Percentiles rank a stretch among this genome's conserved stretches.
These are phyloP conservation scores for Cetonia aurata DNA, from an alignment of 2,888 invertebrate genomes.

Conservation along the genomic window DNA sequence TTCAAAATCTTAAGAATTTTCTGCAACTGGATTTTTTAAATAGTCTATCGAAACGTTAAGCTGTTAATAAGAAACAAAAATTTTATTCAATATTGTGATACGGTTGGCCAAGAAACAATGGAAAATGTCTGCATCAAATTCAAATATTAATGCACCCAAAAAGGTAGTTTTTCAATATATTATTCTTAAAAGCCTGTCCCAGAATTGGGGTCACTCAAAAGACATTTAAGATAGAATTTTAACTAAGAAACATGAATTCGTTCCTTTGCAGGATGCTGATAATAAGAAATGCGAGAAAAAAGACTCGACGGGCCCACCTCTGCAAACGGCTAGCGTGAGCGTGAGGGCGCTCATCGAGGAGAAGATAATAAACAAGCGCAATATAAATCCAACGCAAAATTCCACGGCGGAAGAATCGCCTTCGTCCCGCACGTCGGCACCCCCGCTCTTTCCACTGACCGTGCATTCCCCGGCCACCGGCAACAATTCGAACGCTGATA, in stretches of 20 bases:
- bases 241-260: too few relatives aligned
- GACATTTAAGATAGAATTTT: background rate
- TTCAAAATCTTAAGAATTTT: too few relatives aligned
- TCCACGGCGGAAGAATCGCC: constrained; percentile 58
- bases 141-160: too few relatives aligned
- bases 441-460: constrained; percentile 65
- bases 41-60: too few relatives aligned
- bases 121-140: too few relatives aligned
- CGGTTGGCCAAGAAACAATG: too few relatives aligned
- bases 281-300: constrained; percentile 89
- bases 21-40: too few relatives aligned
- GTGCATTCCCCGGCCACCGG: constrained; percentile 65
- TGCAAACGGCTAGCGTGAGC: constrained; percentile 93
- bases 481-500: constrained; percentile 55
- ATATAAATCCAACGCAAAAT: constrained; percentile 68
- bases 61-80: too few relatives aligned
- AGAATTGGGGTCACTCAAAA: background rate
- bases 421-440: constrained; percentile 60
- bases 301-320: constrained; percentile 83
- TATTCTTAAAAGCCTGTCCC: too few relatives aligned
- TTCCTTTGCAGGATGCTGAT: constrained; percentile 78
- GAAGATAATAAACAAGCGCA: constrained; percentile 90
- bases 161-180: too few relatives aligned
- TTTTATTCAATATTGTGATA: too few relatives aligned
- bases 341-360: constrained; percentile 92